Percentiles rank a stretch among this genome's conserved stretches.
These are phyloP conservation scores for Semnopithecus entellus DNA, from an alignment of 2,113 vertebrate species.

Conservation along the genomic window DNA sequence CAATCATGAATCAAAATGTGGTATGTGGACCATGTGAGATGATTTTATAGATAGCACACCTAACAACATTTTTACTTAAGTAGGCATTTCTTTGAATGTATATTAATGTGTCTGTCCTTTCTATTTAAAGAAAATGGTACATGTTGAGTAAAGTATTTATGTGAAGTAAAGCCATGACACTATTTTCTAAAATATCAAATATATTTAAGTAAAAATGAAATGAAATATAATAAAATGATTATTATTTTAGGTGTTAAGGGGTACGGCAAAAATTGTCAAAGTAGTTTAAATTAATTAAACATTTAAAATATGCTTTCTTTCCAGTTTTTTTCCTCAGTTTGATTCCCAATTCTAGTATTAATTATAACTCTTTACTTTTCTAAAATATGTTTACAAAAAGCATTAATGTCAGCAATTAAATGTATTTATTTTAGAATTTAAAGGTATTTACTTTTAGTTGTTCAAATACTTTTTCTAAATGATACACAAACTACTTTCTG, in stretches of 20 bases:
- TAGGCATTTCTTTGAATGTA: not conserved
- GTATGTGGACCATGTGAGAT: not conserved
- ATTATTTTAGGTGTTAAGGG: not conserved
- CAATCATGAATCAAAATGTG: not conserved
- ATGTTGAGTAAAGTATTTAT: not conserved
- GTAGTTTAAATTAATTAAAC: not conserved
- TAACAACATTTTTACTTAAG: slow-evolving; percentile 14
- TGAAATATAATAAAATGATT: not conserved
- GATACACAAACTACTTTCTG: slow-evolving; percentile 18
- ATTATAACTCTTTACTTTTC: not conserved
- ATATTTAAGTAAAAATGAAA: not conserved
- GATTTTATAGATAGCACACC: not conserved
- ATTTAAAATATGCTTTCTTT: not conserved
- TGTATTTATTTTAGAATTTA: not conserved
- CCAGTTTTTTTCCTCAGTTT: slow-evolving; percentile 9
- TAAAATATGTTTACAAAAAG: not conserved
- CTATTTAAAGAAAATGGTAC: not conserved
- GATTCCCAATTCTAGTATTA: not conserved
- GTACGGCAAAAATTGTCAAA: not conserved
- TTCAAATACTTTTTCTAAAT: slow-evolving; percentile 26
- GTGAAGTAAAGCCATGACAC: not conserved
- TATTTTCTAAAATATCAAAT: not conserved
- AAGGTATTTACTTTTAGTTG: slow-evolving; percentile 47
- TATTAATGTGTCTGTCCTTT: not conserved
- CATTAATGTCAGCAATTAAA: not conserved